Percentiles rank a stretch among this genome's conserved stretches.
These are phyloP conservation scores for Atopsyche davidsoni DNA, from an alignment of 1,140 invertebrate species.

Conservation along the genomic window DNA sequence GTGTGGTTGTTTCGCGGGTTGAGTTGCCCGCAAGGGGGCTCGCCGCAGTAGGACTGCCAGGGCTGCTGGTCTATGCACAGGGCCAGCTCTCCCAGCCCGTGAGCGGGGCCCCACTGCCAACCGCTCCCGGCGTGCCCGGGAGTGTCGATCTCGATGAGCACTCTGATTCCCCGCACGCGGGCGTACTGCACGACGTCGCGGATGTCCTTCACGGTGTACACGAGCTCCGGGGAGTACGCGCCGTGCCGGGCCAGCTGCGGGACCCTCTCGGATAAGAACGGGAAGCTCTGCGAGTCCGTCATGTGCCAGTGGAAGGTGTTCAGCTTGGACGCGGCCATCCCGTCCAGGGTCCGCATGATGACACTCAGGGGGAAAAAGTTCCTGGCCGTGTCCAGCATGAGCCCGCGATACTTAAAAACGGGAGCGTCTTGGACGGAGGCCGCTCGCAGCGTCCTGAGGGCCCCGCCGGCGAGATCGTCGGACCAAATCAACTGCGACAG, in stretches of 20 bases:
- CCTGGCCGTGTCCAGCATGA: constrained; percentile 70
- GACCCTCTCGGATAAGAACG: constrained; percentile 59
- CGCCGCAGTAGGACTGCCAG: constrained; percentile 70
- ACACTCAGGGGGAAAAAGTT: constrained; percentile 66
- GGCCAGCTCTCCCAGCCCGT: constrained; percentile 61
- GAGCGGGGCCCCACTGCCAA: constrained; percentile 68
- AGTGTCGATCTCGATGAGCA: constrained; percentile 70
- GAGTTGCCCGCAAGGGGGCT: constrained; percentile 78
- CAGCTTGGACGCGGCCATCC: constrained; percentile 71
- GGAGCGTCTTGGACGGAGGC: constrained; percentile 55
- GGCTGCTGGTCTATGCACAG: constrained; percentile 70
- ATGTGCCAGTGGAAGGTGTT: constrained; percentile 85
- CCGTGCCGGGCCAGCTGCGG: constrained; percentile 69
- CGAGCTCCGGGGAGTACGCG: constrained; percentile 62
- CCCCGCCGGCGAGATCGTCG: constrained; percentile 54
- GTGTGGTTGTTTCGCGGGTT: constrained; percentile 73
- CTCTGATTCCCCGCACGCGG: constrained; percentile 60
- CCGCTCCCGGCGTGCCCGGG: constrained; percentile 77
- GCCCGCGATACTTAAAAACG: constrained; percentile 59
- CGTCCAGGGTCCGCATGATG: constrained; percentile 68
- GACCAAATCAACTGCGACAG: constrained; percentile 73
- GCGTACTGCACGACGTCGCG: constrained; percentile 60
- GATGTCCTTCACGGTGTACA: constrained; percentile 65
- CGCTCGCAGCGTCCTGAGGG: constrained; percentile 54
- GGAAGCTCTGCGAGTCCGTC: constrained; percentile 79